Evolutionary conservation across 2,113 vertebrate species (phyloP), one percentile per base, ranked within the genome.

Genomic region (Lampris megalopsis): DNA sequence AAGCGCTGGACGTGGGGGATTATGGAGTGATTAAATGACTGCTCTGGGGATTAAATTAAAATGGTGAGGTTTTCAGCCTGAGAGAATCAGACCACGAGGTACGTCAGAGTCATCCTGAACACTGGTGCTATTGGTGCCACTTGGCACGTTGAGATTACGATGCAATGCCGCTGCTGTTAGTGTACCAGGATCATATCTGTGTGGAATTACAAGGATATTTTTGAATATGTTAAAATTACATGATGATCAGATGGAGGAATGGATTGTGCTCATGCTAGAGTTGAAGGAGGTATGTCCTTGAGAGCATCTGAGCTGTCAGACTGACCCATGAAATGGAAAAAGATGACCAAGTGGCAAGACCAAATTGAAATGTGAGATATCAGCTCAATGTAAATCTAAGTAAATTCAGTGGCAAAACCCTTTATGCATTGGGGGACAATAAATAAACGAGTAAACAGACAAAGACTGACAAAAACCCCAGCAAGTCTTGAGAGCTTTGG

Each of bases 1-100:
- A 81, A 87, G 74, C 60, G 56, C 70, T 83, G 78, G 88, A 84
- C 87, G 75, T 78, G 71, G 62, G 24, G 86, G 88, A 91, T 92
- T 90, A 91, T 3, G 0, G 60, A 75, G 90, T 86, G 86, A 78
- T 88, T 89, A 89, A 91, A 90, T 89, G 87, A 89, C 87, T 83
- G 80, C 83, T 73, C 75, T 82, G 52, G 78, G 90, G 87, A 91
- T 91, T 90, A 88, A 85, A 92, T 89, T 86, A 77, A 90, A 91
- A 90, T 87, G 84, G 88, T 85, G 91, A 82, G 87, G 86, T 84
- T 91, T 93, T 91, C 88, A 89, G 72, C 82, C 71, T 86, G 57
- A 82, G 81, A 90, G 83, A 86, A 88, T 86, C 73, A 85, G 83
- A 91, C 90, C 84, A 11, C 84, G 5, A 45, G 77, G 83, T 84